Evolutionary conservation across 2,113 vertebrate genomes (phyloP).

Genomic region (Trochalopteron elliotii): DNA sequence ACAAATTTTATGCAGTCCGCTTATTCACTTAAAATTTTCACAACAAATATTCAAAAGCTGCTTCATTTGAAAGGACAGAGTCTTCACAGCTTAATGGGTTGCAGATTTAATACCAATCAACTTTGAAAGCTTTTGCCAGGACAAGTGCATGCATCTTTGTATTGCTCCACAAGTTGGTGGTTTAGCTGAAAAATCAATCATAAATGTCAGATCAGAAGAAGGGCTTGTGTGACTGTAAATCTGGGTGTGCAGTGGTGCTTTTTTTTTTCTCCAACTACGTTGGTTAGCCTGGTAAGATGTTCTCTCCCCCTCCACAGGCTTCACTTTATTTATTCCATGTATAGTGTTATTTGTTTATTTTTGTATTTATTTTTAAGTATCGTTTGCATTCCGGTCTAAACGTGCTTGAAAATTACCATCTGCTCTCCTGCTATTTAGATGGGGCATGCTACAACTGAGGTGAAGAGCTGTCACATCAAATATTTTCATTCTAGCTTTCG

Average conservation of each 20-base stretch:
- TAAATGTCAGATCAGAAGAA: background rate
- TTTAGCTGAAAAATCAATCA: constrained; percentile 48
- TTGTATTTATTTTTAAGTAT: constrained; percentile 66
- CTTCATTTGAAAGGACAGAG: background rate
- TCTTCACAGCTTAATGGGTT: background rate
- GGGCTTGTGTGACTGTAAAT: background rate
- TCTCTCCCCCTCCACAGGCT: background rate
- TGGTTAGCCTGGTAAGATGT: background rate
- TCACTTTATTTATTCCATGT: constrained; percentile 53
- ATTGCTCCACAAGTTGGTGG: background rate
- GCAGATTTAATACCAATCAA: background rate
- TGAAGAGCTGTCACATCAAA: constrained; percentile 73
- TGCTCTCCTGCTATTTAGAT: constrained; percentile 72
- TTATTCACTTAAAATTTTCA: constrained; percentile 29
- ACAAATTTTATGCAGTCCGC: constrained; percentile 10
- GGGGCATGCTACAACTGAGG: constrained; percentile 68
- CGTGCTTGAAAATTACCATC: constrained; percentile 74
- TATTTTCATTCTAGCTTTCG: constrained; percentile 70
- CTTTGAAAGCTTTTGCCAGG: background rate
- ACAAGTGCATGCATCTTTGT: background rate
- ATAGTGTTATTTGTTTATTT: constrained; percentile 62
- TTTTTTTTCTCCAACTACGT: background rate
- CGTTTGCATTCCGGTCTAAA: constrained; percentile 63
- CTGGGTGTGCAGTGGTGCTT: background rate
- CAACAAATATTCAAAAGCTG: background rate